Percentiles rank a stretch among this genome's conserved stretches.
These are phyloP conservation scores for Petrocephalus microphthalmus DNA, from an alignment of 2,113 vertebrate genomes.

Conservation along the genomic window DNA sequence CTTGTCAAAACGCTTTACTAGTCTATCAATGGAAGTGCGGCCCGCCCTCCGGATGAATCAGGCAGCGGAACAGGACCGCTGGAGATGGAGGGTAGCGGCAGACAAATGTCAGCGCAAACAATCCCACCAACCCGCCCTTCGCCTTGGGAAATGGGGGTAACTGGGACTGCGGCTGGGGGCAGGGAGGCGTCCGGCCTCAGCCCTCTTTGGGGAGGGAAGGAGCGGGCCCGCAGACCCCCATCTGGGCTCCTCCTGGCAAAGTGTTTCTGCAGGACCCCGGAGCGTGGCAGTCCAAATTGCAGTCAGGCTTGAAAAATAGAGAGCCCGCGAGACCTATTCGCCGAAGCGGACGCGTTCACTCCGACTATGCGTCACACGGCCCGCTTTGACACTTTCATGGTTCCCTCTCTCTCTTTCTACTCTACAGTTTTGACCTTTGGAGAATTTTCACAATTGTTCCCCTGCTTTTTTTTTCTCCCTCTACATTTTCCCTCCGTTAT, in stretches of 20 bases:
- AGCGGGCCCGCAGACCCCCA: constrained; percentile 41
- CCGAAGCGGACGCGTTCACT: constrained; percentile 47
- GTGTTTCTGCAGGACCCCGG: constrained; percentile 47
- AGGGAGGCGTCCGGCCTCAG: constrained; percentile 13
- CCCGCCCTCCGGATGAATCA: constrained; percentile 36
- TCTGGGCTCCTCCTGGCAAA: constrained; percentile 52
- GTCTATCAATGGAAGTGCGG: constrained; percentile 33
- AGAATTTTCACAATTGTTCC: constrained; percentile 58
- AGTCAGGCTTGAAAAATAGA: constrained; percentile 66
- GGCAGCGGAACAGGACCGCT: constrained; percentile 6
- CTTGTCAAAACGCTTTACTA: constrained; percentile 44
- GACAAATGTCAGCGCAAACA: constrained; percentile 21
- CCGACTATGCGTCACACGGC: constrained; percentile 61
- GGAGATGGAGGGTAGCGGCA: constrained; percentile 29
- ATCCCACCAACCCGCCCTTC: constrained; percentile 16
- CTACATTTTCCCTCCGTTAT: constrained; percentile 34
- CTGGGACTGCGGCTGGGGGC: background rate
- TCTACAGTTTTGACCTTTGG: constrained; percentile 50
- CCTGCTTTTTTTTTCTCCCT: constrained; percentile 33
- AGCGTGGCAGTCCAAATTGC: constrained; percentile 55
- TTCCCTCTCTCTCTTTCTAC: constrained; percentile 33
- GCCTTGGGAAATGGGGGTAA: background rate
- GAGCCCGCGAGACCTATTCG: constrained; percentile 62
- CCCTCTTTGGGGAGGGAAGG: constrained; percentile 29
- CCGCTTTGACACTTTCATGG: constrained; percentile 58